Percentiles rank a stretch among this genome's conserved stretches.
Evolutionary conservation across 2,797 vertebrate species (phyloP).

Genomic region (Mallotus villosus): DNA sequence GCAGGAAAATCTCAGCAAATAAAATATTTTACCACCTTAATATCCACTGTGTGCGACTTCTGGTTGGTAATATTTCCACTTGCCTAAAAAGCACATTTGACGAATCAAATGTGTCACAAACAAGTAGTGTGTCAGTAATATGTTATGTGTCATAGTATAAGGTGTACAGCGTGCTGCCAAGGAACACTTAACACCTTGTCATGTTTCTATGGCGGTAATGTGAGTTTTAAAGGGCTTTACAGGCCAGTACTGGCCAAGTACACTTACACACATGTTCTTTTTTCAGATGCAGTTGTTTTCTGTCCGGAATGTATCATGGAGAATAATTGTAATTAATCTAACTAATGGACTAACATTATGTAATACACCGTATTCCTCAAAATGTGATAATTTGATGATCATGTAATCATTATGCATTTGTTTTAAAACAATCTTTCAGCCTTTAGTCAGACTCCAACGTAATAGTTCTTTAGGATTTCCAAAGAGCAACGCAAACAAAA

Average conservation of each 20-base stretch:
- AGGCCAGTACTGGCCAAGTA: too few relatives aligned
- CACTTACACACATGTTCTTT: too few relatives aligned
- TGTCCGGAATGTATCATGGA: too few relatives aligned
- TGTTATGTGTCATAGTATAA: constrained; percentile 7
- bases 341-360: too few relatives aligned
- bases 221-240: too few relatives aligned
- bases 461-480: background rate
- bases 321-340: too few relatives aligned
- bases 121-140: constrained; percentile 26
- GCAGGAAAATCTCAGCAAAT: constrained; percentile 15
- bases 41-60: background rate
- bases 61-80: constrained; percentile 9
- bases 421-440: background rate
- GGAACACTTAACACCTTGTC: background rate
- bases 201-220: too few relatives aligned
- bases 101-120: constrained; percentile 24
- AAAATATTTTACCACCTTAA: background rate
- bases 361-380: background rate
- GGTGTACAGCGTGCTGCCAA: background rate
- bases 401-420: background rate
- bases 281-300: too few relatives aligned
- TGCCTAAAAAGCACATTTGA: background rate
- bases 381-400: background rate
- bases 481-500: background rate
- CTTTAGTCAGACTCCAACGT: background rate